Conservation (phyloP, 1,140 invertebrate genomes). For the Caenorhabditis elegans region DNA sequence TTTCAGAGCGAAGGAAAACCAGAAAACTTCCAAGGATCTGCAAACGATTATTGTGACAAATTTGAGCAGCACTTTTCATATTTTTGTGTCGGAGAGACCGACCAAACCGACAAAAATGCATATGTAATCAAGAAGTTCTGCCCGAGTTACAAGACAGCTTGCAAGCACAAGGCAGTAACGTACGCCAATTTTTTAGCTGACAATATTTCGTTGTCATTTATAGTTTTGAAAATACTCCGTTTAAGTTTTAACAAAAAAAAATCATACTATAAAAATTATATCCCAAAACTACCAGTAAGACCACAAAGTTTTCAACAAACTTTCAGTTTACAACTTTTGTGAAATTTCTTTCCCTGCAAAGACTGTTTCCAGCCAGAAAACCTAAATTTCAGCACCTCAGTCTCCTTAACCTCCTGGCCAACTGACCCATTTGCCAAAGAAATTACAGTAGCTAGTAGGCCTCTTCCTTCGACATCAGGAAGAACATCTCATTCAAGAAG, state of each 20-base stretch:
- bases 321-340: too few relatives aligned
- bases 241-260: too few relatives aligned
- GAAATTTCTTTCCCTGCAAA: too few relatives aligned
- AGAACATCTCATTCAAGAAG: neutral
- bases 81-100: conserved; percentile 35
- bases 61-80: conserved; percentile 41
- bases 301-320: too few relatives aligned
- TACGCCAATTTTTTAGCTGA: neutral
- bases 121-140: conserved; percentile 38
- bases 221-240: too few relatives aligned
- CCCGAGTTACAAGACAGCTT: conserved; percentile 37
- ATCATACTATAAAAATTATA: too few relatives aligned
- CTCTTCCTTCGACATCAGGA: neutral
- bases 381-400: neutral
- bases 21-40: neutral
- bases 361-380: too few relatives aligned
- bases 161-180: conserved; percentile 37
- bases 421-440: conserved; percentile 30
- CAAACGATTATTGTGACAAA: conserved; percentile 40
- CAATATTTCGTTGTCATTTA: too few relatives aligned
- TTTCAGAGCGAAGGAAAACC: neutral
- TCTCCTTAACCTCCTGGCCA: conserved; percentile 12
- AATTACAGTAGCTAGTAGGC: neutral
- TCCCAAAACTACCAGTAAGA: too few relatives aligned
- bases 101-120: conserved; percentile 12